Evolutionary conservation across 2,888 invertebrate species (phyloP), one percentile per base, ranked within the genome.

Genomic region (Rhamnusium bicolor): DNA sequence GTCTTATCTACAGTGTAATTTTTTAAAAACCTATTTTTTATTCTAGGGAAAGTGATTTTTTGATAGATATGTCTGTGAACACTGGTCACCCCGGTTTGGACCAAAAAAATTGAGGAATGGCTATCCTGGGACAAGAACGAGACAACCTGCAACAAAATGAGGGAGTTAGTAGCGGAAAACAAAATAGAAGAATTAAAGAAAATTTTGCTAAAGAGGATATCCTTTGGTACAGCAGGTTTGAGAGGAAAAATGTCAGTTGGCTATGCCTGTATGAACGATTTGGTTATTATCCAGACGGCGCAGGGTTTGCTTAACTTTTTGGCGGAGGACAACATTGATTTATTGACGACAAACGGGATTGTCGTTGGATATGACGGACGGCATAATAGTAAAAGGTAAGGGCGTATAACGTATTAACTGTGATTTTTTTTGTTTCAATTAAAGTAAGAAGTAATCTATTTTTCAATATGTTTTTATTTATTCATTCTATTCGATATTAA

Each of bases 161-260:
- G 89, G 62, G 86, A 90, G 0, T 89, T 95, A 71, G 88, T 93
- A 0, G 83, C 89, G 0, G 86, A 90, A 0, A 87, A 90, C 51
- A 89, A 93, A 84, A 90, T 91, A 85, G 89, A 90, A 51, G 90
- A 91, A 71, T 86, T 98, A 12, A 88, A 89, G 7, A 90, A 91
- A 75, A 89, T 93, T 12, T 91, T 98, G 84, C 86, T 93, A 29
- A 88, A 90, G 5, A 91, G 98, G 74, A 53, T 97, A 81, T 90
- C 92, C 82, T 98, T 98, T 87, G 98, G 98, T 16, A 98, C 98
- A 0, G 98, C 98, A 0, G 98, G 99, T 0, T 89, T 99, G 32
- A 92, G 99, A 76, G 97, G 95, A 0, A 91, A 91, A 77, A 99
- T 99, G 99, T 95, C 93, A 16, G 94, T 97, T 14, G 99, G 99